Evolutionary conservation across 1,140 invertebrate genomes (phyloP).

Genomic region (Sarcophaga bullata): DNA sequence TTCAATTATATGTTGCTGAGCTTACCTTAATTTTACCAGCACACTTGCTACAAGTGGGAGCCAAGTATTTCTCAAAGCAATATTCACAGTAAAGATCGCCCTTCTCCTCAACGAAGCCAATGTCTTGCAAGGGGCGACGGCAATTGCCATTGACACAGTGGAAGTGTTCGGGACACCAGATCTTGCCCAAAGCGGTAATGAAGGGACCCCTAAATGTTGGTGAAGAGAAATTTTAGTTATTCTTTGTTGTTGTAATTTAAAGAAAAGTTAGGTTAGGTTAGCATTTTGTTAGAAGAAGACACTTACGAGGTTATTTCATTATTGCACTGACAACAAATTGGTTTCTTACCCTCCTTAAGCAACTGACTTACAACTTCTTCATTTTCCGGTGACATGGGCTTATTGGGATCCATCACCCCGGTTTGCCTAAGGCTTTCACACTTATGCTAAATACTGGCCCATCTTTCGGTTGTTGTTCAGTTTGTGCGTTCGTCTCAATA

Average conservation of each 20-base stretch:
- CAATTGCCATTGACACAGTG: constrained; percentile 92
- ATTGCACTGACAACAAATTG: constrained; percentile 76
- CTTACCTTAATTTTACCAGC: constrained; percentile 89
- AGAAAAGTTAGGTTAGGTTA: neutral
- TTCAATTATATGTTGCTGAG: neutral
- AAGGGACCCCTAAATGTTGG: constrained; percentile 87
- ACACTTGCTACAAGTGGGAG: constrained; percentile 94
- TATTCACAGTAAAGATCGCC: constrained; percentile 96
- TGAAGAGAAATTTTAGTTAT: neutral
- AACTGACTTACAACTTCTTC: constrained; percentile 63
- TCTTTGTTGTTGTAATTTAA: neutral
- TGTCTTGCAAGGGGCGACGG: constrained; percentile 87
- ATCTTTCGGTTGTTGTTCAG: constrained; percentile 40
- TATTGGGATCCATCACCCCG: constrained; percentile 46
- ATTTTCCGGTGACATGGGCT: constrained; percentile 63
- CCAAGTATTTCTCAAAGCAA: constrained; percentile 96
- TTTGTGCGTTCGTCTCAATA: constrained; percentile 51
- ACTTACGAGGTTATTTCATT: constrained; percentile 77
- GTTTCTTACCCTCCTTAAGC: constrained; percentile 70
- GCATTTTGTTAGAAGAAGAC: neutral
- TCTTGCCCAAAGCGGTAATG: constrained; percentile 95
- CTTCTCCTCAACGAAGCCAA: constrained; percentile 98
- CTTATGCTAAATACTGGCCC: constrained; percentile 53
- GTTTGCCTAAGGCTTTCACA: constrained; percentile 53
- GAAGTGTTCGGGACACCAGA: constrained; percentile 99